These are phyloP conservation scores for Luscinia luscinia DNA, from an alignment of 2,797 vertebrate genomes.

Conservation along the genomic window DNA sequence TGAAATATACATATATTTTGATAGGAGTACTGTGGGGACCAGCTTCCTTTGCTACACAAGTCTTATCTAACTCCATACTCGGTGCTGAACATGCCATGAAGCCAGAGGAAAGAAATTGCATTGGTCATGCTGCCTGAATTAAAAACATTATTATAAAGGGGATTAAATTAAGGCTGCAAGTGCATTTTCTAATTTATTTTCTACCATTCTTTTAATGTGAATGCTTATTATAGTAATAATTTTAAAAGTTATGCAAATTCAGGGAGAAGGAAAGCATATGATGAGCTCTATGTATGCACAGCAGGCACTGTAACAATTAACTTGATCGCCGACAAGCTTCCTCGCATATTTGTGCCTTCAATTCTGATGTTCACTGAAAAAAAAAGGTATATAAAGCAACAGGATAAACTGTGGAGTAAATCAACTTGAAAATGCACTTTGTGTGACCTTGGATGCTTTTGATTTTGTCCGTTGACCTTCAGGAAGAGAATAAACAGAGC, in stretches of 20 bases:
- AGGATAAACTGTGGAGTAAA: background rate
- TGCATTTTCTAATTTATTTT: conserved; percentile 28
- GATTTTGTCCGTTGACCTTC: conserved; percentile 46
- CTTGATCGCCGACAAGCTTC: background rate
- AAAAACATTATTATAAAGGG: background rate
- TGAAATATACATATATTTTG: background rate
- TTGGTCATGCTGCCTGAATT: conserved; percentile 1
- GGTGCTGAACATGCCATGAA: background rate
- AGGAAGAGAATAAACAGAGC: conserved; percentile 27
- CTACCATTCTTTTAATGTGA: background rate
- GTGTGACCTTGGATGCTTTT: conserved; percentile 39
- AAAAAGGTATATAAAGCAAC: background rate
- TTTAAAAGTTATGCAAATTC: background rate
- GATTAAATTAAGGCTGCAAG: conserved; percentile 14
- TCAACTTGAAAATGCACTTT: background rate
- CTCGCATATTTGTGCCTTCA: background rate
- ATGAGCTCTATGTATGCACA: background rate
- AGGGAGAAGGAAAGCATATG: background rate
- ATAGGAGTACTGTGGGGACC: background rate
- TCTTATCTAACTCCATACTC: background rate
- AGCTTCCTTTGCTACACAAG: background rate
- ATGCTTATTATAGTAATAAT: conserved; percentile 32
- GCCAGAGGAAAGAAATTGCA: background rate
- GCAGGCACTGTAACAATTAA: conserved; percentile 5
- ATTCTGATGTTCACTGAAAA: background rate